These are phyloP conservation scores for Melanocharis versteri DNA, from an alignment of 2,113 vertebrate species.

Conservation along the genomic window DNA sequence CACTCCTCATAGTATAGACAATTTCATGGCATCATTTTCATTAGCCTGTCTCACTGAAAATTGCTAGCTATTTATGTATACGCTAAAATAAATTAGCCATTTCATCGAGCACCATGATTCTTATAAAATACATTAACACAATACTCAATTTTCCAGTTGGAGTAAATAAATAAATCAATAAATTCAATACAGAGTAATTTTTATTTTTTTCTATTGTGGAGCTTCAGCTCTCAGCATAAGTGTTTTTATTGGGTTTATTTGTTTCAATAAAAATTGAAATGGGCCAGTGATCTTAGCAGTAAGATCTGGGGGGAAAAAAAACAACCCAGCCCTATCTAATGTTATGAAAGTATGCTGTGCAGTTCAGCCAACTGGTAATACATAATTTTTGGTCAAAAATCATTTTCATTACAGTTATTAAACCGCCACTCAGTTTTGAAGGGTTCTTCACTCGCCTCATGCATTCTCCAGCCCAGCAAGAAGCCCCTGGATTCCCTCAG, in stretches of 20 bases:
- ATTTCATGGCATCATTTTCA: constrained; percentile 82
- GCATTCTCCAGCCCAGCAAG: not conserved
- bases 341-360: constrained; percentile 33
- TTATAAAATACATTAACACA: constrained; percentile 85
- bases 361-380: constrained; percentile 44
- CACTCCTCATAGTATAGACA: constrained; percentile 78
- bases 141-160: constrained; percentile 80
- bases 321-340: constrained; percentile 24
- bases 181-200: constrained; percentile 75
- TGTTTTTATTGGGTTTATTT: constrained; percentile 84
- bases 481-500: not conserved
- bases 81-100: constrained; percentile 88
- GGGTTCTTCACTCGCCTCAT: not conserved
- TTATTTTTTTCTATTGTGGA: constrained; percentile 64
- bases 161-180: constrained; percentile 87
- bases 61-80: constrained; percentile 94
- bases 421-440: not conserved
- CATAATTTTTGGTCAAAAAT: constrained; percentile 59
- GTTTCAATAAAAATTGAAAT: constrained; percentile 83
- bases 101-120: constrained; percentile 89
- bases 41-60: constrained; percentile 86
- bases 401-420: constrained; percentile 41
- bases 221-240: constrained; percentile 72
- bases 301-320: not conserved
- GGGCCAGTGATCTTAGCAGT: constrained; percentile 67